phyloP scores from a whole-genome alignment of 2,888 invertebrate species.

The Herminia tarsipennalis region DNA sequence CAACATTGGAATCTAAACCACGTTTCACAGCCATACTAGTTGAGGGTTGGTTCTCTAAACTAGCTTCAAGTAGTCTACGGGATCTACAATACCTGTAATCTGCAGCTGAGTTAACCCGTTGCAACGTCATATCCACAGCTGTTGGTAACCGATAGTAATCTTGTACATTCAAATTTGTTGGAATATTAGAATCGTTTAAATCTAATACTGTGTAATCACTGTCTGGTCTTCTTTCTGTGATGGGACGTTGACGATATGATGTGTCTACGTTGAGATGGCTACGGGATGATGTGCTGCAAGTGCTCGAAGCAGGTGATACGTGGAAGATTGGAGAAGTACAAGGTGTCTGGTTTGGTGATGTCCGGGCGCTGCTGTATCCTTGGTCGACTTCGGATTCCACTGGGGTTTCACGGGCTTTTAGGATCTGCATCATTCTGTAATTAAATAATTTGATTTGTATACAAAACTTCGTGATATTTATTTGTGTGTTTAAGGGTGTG shows the following conservation, averaged over 20 bases:
- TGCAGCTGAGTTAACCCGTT: constrained; percentile 60
- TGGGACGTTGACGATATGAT: constrained; percentile 58
- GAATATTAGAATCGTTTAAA: constrained; percentile 50
- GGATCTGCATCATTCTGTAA: constrained; percentile 78
- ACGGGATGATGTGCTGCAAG: constrained; percentile 59
- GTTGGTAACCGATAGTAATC: constrained; percentile 60
- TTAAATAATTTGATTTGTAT: background rate
- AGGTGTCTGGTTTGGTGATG: constrained; percentile 71
- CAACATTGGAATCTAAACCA: constrained; percentile 61
- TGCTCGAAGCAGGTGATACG: constrained; percentile 61
- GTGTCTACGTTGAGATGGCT: constrained; percentile 48
- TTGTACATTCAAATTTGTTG: constrained; percentile 43
- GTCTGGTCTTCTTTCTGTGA: constrained; percentile 40
- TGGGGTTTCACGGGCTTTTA: constrained; percentile 65
- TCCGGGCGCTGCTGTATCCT: constrained; percentile 74
- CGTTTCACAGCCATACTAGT: constrained; percentile 73
- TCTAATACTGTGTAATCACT: constrained; percentile 59
- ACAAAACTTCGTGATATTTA: background rate
- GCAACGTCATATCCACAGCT: constrained; percentile 61
- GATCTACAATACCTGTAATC: constrained; percentile 71
- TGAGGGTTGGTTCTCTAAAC: constrained; percentile 59
- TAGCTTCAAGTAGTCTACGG: constrained; percentile 68
- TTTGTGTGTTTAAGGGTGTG: background rate
- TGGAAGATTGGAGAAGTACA: constrained; percentile 65
- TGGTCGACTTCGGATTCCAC: constrained; percentile 68